Evolutionary conservation across 2,888 invertebrate genomes (phyloP).

Genomic region (Nomada fucata): DNA sequence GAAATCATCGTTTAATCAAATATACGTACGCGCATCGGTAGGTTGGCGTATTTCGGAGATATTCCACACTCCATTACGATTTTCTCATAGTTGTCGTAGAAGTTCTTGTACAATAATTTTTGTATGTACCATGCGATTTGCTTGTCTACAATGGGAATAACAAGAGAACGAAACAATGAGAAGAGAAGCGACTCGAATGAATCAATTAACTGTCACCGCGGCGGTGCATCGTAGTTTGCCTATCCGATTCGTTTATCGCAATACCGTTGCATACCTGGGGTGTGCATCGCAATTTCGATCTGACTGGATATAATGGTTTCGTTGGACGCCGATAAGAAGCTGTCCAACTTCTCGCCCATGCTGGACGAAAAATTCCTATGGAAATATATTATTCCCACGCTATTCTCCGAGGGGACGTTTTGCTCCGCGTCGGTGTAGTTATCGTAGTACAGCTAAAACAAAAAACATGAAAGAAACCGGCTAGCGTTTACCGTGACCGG

Average conservation of each 20-base stretch:
- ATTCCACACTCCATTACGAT: conserved; percentile 88
- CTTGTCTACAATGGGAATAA: conserved; percentile 88
- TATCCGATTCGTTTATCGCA: neutral
- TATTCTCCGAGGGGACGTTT: conserved; percentile 86
- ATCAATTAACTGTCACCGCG: too few relatives aligned
- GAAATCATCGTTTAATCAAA: neutral
- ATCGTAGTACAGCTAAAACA: conserved; percentile 85
- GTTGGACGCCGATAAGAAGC: conserved; percentile 82
- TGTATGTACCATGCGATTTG: conserved; percentile 92
- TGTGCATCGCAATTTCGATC: conserved; percentile 90
- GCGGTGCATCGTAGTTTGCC: too few relatives aligned
- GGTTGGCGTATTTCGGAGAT: conserved; percentile 85
- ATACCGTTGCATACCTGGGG: conserved; percentile 86
- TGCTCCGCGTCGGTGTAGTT: conserved; percentile 85
- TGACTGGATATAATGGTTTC: conserved; percentile 84
- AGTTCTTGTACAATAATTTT: conserved; percentile 88
- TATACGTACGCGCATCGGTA: conserved; percentile 86
- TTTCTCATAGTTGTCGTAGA: conserved; percentile 88
- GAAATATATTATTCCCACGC: conserved; percentile 89
- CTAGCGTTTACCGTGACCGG: too few relatives aligned
- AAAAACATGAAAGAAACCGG: neutral
- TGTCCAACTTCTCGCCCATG: conserved; percentile 86
- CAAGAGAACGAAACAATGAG: neutral
- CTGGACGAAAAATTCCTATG: conserved; percentile 90
- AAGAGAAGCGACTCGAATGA: neutral